Base-by-base conservation (phyloP, 2,797 vertebrate species). In the Mionectes olivaceus region DNA sequence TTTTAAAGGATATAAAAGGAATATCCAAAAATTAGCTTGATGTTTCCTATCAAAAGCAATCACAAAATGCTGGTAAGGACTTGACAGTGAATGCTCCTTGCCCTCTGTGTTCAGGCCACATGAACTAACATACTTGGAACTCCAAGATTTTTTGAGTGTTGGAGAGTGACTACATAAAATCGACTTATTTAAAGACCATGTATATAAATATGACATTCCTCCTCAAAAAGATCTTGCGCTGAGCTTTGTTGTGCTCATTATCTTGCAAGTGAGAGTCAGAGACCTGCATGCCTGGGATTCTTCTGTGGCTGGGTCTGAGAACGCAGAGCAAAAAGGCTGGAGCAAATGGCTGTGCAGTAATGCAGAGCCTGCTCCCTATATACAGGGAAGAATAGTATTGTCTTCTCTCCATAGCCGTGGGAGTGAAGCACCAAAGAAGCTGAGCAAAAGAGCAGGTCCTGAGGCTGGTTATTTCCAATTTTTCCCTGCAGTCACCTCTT, bases 371-470 rank as follows among this genome's bases (percentile, higher is more conserved):
- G 23, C 35, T 78, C 10, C 6, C 63, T 43, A 17, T 4, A 10
- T 5, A 22, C 35, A 69, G 13, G 19, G 7, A 74, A 78, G 27
- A 47, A 32, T 12, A 9, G 4, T 19, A 14, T 25, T 75, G 37
- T 13, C 17, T 83, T 79, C 32, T 69, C 13, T 57, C 25, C 11
- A 33, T 18, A 10, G 18, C 12, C 55, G 17, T 15, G 15, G 13
- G 4, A 3, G 1, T 57, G 17, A 8, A 44, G 8, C 27, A 46
- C 18, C 10, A 28, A 24, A 57, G 11, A 11, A 68, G 1, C 7
- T 49, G 28, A 68, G 18, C 32, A 30, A 73, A 84, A 69, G 5
- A 37, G 13, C 13, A 57, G 7, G 25, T 60, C 57, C 33, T 71
- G 18, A 67, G 13, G 5, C 19, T 74, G 5, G 9, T 32, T 74